Conservation (phyloP, 2,797 vertebrate species). For the Urophycis tenuis region DNA sequence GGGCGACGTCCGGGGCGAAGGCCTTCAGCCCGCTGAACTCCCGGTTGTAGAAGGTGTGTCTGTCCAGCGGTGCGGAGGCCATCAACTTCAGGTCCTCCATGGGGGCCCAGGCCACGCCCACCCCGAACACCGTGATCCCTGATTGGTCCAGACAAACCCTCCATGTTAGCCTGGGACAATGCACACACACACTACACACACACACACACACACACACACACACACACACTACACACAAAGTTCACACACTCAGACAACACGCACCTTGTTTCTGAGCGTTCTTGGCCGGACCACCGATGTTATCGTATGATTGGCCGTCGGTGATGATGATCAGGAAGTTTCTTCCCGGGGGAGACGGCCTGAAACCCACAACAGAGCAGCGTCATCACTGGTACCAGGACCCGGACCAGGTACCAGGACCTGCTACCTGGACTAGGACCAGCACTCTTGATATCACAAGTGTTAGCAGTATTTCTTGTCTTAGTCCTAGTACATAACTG, state of each 20-base stretch:
- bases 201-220: not conserved
- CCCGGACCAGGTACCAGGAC: no score
- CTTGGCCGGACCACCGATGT: constrained; percentile 75
- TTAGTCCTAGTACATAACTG: no score
- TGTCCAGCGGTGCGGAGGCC: constrained; percentile 87
- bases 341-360: constrained; percentile 70
- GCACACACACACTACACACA: not conserved
- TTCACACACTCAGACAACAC: constrained; percentile 2
- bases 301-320: constrained; percentile 93
- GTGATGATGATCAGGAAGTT: constrained; percentile 89
- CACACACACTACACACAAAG: not conserved
- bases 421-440: not conserved
- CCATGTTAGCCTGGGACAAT: not conserved
- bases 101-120: constrained; percentile 93
- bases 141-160: not conserved
- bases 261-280: constrained; percentile 82
- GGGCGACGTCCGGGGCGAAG: constrained; percentile 75
- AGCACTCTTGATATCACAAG: not conserved
- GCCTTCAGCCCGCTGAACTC: constrained; percentile 86
- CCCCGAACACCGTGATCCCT: constrained; percentile 85
- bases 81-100: constrained; percentile 86
- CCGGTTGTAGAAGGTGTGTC: constrained; percentile 85
- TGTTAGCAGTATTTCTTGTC: not conserved
- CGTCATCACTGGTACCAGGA: no score
- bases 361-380: constrained; percentile 23